Base-by-base conservation (phyloP, 2,888 invertebrate genomes). In the Pilophorus perplexus region DNA sequence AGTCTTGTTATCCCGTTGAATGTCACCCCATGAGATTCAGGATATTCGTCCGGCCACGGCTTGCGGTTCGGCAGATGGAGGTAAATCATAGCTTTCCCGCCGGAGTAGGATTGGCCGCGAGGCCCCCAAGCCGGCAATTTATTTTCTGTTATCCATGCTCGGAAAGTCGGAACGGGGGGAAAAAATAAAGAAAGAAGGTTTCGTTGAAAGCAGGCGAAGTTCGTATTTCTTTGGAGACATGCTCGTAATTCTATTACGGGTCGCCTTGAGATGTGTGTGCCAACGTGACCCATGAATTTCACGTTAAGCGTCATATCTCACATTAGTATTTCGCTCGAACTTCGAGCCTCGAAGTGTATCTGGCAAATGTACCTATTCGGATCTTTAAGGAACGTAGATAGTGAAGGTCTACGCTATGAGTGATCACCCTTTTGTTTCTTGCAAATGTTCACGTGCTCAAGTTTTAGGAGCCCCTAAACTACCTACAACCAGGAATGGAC, bases 101-200 rank as follows among this genome's bases (percentile, higher is more conserved):
- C n/a, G n/a, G n/a, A n/a, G n/a, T n/a, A 50, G 50, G 28, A 50
- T 50, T 27, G 50, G 50, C 50, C 50, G n/a, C 22, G 3, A 27
- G 6, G 23, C 22, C 18, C 48, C 48, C 25, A n/a, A 25, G 12
- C 27, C 16, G 27, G 14, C 50, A 50, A 50, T 50, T 50, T 27
- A 50, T 50, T 50, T 3, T 23, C 50, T 2, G 27, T 46, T 27
- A 27, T 4, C 23, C 25, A 6, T n/a, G 10, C 25, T 23, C 25
- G 33, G 12, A 12, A 33, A 33, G 6, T 12, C 33, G 6, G 33
- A 8, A 33, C 33, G 12, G n/a, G n/a, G n/a, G n/a, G n/a, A n/a
- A n/a, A n/a, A n/a, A n/a, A n/a, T n/a, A 33, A 33, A 33, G 12
- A 33, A 33, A 12, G 33, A 33, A 8, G 33, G 6, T 8, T 12